Percentiles rank a stretch among this genome's conserved stretches.
phyloP scores from a whole-genome alignment of 1,140 invertebrate genomes.

The Bombus consobrinus region DNA sequence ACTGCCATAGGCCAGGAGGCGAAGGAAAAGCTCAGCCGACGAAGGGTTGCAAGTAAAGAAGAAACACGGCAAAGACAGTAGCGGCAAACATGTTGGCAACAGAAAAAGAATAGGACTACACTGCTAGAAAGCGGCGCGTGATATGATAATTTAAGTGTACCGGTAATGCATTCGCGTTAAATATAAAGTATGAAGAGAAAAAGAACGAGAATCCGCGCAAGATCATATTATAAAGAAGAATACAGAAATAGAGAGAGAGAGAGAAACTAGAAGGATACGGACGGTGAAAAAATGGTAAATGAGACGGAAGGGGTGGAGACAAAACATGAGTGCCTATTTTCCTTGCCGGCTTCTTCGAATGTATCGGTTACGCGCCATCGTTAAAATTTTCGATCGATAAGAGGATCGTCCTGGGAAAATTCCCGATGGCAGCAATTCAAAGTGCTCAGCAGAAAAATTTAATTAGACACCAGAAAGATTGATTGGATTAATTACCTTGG shows the following conservation, averaged over 20 bases:
- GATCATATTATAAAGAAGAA: constrained; percentile 9
- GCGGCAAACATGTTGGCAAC: background rate
- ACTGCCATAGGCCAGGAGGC: no score
- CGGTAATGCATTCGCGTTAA: constrained; percentile 53
- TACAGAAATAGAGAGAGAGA: background rate
- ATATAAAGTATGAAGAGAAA: background rate
- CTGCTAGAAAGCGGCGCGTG: background rate
- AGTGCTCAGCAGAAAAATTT: background rate
- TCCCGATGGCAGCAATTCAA: background rate
- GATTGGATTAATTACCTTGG: no score
- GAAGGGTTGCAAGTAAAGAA: background rate
- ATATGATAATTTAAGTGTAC: constrained; percentile 55
- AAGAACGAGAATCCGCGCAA: background rate
- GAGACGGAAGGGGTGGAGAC: constrained; percentile 19
- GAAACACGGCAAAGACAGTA: background rate
- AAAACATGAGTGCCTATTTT: constrained; percentile 47
- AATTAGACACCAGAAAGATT: background rate
- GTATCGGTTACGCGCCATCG: constrained; percentile 20
- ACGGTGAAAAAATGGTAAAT: constrained; percentile 5
- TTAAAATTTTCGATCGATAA: constrained; percentile 2
- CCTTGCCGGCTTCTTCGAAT: background rate
- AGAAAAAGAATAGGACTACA: background rate
- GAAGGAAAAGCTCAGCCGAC: background rate
- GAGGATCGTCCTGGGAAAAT: constrained; percentile 11
- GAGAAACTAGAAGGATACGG: background rate